Conservation (phyloP, 2,888 invertebrate species). For the Acholoe squamosa region DNA sequence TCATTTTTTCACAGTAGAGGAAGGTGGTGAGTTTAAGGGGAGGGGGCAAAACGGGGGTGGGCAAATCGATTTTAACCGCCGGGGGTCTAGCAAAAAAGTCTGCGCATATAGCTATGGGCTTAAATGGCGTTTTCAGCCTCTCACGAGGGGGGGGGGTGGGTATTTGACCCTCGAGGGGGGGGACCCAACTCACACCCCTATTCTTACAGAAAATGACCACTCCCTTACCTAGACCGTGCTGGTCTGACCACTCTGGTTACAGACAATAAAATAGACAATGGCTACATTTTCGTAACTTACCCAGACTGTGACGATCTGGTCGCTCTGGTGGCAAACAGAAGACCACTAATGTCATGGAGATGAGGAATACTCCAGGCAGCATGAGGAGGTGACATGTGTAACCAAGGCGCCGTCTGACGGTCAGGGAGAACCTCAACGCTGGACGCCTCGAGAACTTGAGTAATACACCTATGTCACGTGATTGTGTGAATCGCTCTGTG, state of each 20-base stretch:
- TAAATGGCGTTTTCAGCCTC: too few species aligned
- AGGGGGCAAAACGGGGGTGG: too few species aligned
- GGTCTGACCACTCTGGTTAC: constrained; percentile 66
- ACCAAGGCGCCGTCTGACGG: constrained; percentile 57
- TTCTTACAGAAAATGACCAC: background rate
- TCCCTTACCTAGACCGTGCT: constrained; percentile 65
- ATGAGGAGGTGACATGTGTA: constrained; percentile 65
- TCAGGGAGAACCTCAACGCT: constrained; percentile 63
- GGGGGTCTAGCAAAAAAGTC: too few species aligned
- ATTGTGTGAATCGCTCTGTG: constrained; percentile 51
- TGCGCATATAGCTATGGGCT: too few species aligned
- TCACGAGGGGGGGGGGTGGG: too few species aligned
- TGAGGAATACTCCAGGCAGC: constrained; percentile 65
- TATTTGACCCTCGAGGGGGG: too few species aligned
- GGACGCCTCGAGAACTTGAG: constrained; percentile 64
- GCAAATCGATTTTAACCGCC: too few species aligned
- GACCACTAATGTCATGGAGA: constrained; percentile 61
- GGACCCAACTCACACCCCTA: too few species aligned
- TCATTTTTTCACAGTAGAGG: too few species aligned
- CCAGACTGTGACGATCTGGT: constrained; percentile 65
- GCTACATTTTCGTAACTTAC: constrained; percentile 54
- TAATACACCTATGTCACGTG: constrained; percentile 63
- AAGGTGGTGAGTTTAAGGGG: too few species aligned
- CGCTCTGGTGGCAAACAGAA: constrained; percentile 67
- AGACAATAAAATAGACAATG: constrained; percentile 60